Conservation (phyloP, 2,888 invertebrate genomes). For the Orthosia gothica region DNA sequence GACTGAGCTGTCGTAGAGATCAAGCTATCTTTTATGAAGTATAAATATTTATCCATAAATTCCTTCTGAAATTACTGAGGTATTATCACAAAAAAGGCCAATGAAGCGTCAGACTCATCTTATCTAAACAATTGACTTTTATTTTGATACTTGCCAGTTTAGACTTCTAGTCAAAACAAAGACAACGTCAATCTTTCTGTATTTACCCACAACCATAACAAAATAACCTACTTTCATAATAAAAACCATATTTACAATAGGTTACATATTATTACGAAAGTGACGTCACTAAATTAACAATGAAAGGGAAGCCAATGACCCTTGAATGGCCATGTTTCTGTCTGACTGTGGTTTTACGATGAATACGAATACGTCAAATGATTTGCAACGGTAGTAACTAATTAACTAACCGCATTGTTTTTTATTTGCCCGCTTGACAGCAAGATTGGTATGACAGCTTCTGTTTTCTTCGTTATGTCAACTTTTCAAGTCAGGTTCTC, state of each 20-base stretch:
- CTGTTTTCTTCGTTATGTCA: background rate
- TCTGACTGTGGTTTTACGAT: conserved; percentile 19
- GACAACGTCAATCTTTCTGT: background rate
- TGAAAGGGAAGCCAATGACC: background rate
- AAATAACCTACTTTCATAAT: background rate
- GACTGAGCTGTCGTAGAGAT: no score
- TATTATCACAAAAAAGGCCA: no score
- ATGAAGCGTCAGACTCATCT: no score
- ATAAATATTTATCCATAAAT: no score
- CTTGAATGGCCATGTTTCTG: background rate
- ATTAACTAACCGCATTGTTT: conserved; percentile 9
- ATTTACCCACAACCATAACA: background rate
- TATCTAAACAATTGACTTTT: no score
- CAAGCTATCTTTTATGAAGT: no score
- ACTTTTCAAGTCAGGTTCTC: no score
- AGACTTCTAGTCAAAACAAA: background rate
- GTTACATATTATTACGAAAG: conserved; percentile 2
- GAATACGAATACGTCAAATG: conserved; percentile 19
- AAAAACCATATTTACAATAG: background rate
- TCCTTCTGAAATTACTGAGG: no score
- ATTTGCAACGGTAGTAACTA: background rate
- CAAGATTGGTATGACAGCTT: background rate
- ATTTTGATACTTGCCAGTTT: no score
- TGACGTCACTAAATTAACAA: conserved; percentile 22
- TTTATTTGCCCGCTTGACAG: background rate